Conservation (phyloP, 2,888 invertebrate species). For the Pelosia muscerda region DNA sequence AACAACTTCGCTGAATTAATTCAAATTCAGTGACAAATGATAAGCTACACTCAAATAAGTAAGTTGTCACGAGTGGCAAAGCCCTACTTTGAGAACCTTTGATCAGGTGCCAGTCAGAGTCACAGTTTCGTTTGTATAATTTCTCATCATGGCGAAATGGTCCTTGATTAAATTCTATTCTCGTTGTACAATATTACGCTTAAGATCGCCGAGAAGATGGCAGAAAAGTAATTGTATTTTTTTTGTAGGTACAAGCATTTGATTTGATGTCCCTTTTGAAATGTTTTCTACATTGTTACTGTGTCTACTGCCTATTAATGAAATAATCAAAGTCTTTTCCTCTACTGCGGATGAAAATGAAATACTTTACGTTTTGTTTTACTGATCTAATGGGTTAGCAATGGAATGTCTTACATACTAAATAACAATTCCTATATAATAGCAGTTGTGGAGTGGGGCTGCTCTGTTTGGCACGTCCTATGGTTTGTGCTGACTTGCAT, state of each 20-base stretch:
- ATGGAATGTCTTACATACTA: too few relatives aligned
- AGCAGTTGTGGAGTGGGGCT: too few relatives aligned
- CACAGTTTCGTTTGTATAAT: conserved; percentile 5
- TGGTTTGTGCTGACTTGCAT: too few relatives aligned
- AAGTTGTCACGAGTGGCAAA: not conserved
- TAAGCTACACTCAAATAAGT: not conserved
- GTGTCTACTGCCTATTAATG: too few relatives aligned
- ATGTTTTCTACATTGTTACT: not conserved
- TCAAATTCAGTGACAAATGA: not conserved
- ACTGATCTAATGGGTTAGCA: too few relatives aligned
- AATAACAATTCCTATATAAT: too few relatives aligned
- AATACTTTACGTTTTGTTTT: too few relatives aligned
- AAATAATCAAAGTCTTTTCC: too few relatives aligned
- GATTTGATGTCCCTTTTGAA: not conserved
- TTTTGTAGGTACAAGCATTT: not conserved
- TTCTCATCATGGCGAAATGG: not conserved
- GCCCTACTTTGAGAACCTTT: not conserved
- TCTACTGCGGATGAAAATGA: too few relatives aligned
- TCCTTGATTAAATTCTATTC: not conserved
- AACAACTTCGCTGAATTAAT: not conserved
- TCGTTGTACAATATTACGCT: not conserved
- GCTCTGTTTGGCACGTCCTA: too few relatives aligned
- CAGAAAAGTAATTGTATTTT: not conserved
- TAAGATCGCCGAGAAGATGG: not conserved
- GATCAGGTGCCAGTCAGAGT: not conserved